These are phyloP conservation scores for Upupa epops DNA, from an alignment of 2,113 vertebrate genomes.

Conservation along the genomic window DNA sequence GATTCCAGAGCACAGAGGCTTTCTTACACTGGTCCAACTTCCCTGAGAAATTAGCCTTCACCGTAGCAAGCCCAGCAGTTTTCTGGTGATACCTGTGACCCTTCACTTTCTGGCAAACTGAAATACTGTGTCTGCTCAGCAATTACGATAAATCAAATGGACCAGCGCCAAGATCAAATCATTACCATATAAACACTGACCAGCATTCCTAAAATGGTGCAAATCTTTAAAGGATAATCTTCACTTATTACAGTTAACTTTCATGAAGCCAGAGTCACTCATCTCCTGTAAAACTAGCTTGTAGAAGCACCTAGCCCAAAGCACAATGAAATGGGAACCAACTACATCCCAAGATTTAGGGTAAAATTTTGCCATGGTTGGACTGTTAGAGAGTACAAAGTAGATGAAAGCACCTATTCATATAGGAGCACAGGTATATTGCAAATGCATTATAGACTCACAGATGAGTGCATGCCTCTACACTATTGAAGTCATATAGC, in stretches of 20 bases:
- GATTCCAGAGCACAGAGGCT: neutral
- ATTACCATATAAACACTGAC: neutral
- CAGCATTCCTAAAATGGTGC: neutral
- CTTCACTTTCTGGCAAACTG: neutral
- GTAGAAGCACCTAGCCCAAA: neutral
- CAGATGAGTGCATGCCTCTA: neutral
- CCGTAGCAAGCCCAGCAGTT: neutral
- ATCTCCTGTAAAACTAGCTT: neutral
- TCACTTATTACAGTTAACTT: neutral
- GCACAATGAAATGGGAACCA: neutral
- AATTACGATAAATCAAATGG: neutral
- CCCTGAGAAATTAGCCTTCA: neutral
- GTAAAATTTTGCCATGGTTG: neutral
- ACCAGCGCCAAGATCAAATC: neutral
- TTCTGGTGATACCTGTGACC: neutral
- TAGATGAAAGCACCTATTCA: neutral
- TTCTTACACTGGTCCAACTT: neutral
- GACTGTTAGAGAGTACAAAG: neutral
- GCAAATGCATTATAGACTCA: neutral
- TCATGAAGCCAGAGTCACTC: neutral
- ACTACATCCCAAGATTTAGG: neutral
- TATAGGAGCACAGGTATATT: neutral
- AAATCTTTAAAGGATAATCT: neutral
- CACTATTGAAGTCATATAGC: neutral
- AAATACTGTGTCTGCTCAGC: neutral